Evolutionary conservation across 2,113 vertebrate species (phyloP), one percentile per base, ranked within the genome.

Genomic region (Takifugu bimaculatus): DNA sequence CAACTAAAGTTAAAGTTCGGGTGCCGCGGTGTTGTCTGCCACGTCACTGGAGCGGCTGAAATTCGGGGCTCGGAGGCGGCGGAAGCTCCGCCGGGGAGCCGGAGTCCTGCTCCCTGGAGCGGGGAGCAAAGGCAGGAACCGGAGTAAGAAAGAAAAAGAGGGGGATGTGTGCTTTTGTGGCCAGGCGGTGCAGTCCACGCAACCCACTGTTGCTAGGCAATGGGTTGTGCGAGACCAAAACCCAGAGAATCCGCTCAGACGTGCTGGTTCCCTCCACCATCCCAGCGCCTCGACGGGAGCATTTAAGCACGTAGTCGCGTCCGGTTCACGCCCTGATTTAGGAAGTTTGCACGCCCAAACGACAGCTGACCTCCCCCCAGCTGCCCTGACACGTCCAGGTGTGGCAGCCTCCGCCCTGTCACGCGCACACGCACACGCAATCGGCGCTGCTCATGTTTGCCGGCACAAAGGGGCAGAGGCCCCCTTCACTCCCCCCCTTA

Each of bases 41-140:
- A 87, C 87, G 81, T 88, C 75, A 81, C 71, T 75, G 45, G 0
- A 5, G 28, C 12, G 13, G 27, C 50, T 29, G 42, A 28, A 39
- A 32, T 49, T 26, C 52, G 12, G 3, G 60, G 32, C 4, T 42
- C 14, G 15, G 14, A 58, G 27, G 45, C 25, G 7, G 43, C 9
- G 42, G 42, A 29, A 5, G 4, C 4, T 32, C 29, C 29, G 29
- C 11, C 13, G 43, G 13, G 4, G 20, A 39, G 27, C 14, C 29
- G 52, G 52, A 42, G 54, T 15, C 20, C 13, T 11, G 42, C 25
- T 35, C 10, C 7, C 3, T 32, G 29, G 2, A 5, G 26, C 25
- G 27, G 50, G 48, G 26, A 32, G 13, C 6, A 43, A n/a, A n/a
- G 14, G 49, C 50, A 59, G 63, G n/a, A 25, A 42, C 50, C 1